These are phyloP conservation scores for Prosopocoilus inquinatus DNA, from an alignment of 2,888 invertebrate genomes.

Conservation along the genomic window DNA sequence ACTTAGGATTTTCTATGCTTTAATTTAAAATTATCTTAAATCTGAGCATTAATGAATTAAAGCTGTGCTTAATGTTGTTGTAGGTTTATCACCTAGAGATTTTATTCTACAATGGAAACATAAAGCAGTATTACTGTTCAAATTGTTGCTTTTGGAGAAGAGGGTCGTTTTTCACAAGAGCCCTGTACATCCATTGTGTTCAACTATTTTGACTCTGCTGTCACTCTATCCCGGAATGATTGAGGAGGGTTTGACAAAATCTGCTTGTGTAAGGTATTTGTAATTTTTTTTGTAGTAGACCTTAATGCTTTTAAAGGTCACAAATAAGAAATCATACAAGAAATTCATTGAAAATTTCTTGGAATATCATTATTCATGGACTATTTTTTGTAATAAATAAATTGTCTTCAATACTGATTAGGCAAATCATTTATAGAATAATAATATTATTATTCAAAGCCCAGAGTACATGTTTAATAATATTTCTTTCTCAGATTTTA, in stretches of 20 bases:
- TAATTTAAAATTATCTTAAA: no score
- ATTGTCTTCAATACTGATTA: no score
- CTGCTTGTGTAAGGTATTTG: conserved; percentile 75
- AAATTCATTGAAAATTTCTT: neutral
- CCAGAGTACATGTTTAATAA: no score
- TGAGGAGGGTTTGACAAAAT: conserved; percentile 77
- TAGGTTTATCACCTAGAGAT: conserved; percentile 80
- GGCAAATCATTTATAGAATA: no score
- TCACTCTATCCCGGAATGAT: conserved; percentile 89
- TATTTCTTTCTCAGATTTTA: no score
- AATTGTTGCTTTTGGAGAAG: conserved; percentile 84
- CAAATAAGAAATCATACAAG: neutral
- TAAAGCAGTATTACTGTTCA: conserved; percentile 88
- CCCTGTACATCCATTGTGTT: conserved; percentile 87
- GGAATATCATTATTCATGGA: neutral
- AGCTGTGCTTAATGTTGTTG: conserved; percentile 35
- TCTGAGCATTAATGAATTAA: neutral
- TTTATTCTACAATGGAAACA: conserved; percentile 85
- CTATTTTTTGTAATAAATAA: neutral
- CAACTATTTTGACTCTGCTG: conserved; percentile 80
- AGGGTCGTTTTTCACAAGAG: conserved; percentile 90
- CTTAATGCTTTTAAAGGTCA: neutral
- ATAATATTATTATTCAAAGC: no score
- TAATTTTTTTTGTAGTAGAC: neutral
- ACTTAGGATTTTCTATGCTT: no score